Percentiles rank a stretch among this genome's conserved stretches.
These are phyloP conservation scores for Sparidentex hasta DNA, from an alignment of 2,797 vertebrate species.

Conservation along the genomic window DNA sequence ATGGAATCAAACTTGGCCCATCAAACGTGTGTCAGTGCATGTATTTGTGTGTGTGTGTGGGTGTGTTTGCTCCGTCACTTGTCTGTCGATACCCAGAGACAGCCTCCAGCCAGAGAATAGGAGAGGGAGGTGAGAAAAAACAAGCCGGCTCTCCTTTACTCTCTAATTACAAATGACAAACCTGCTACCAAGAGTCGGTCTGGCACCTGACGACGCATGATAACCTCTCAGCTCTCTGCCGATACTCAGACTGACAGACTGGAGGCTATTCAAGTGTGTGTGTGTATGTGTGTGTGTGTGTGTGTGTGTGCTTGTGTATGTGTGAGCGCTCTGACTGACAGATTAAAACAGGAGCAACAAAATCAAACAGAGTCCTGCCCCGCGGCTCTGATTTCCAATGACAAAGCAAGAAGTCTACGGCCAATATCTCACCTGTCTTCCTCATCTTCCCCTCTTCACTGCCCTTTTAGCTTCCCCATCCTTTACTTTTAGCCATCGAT, in stretches of 20 bases:
- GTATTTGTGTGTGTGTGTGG: constrained; percentile 48
- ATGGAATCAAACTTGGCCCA: constrained; percentile 81
- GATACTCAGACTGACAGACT: constrained; percentile 65
- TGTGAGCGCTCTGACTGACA: constrained; percentile 55
- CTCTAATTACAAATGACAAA: constrained; percentile 85
- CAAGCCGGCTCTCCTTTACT: constrained; percentile 67
- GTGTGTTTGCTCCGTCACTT: constrained; percentile 41
- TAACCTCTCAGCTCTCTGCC: constrained; percentile 76
- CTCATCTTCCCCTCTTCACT: constrained; percentile 53
- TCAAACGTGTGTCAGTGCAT: constrained; percentile 72
- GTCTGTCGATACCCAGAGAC: constrained; percentile 77
- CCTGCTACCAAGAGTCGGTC: constrained; percentile 71
- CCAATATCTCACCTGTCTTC: constrained; percentile 68
- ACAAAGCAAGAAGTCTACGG: constrained; percentile 69
- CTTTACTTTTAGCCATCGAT: constrained; percentile 68
- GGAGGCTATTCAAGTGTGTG: constrained; percentile 28
- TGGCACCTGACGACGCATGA: constrained; percentile 77
- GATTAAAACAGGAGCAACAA: constrained; percentile 72
- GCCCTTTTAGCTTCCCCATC: constrained; percentile 63
- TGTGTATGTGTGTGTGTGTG: constrained; percentile 31
- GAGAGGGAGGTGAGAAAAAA: constrained; percentile 54
- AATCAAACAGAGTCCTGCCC: constrained; percentile 67
- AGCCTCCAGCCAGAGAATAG: constrained; percentile 71
- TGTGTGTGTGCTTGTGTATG: constrained; percentile 31
- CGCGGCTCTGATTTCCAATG: constrained; percentile 68